Evolutionary conservation across 2,888 invertebrate genomes (phyloP), one percentile per base, ranked within the genome.

Genomic region (Cantharis rustica): DNA sequence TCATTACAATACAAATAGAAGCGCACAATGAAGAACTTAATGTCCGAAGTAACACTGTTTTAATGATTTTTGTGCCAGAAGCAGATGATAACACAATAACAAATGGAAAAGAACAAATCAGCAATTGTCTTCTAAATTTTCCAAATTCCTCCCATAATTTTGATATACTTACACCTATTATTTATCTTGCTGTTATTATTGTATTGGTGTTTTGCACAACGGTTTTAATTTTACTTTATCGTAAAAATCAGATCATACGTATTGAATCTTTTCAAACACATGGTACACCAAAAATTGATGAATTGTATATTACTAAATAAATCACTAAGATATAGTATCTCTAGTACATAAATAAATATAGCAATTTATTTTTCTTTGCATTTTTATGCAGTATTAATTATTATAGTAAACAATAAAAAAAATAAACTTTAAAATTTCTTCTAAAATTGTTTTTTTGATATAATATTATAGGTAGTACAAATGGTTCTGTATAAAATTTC

Each of bases 1-100:
- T 69, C 17, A 61, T 75, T 9, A 16, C 69, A 0, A 69, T 75
- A 16, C 62, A 63, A 16, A 20, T 75, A 13, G 69, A 72, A 70
- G 72, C 66, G 3, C 10, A 20, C 2, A 26, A 26, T 63, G 72
- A 75, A 63, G 75, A 72, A 15, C 7, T 69, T 13, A 10, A 64
- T 23, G 47, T 27, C 31, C 16, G 23, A 16, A 72, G 61, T 47
- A 47, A 20, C 3, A 66, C 75, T 0, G 47, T 64, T 20, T 47
- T 75, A n/a, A 31, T 75, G 10, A 64, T 75, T 16, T 4, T 69
- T 5, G 27, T 72, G 11, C 47, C 68, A 13, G 1, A 17, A 31
- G 10, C 13, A 13, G 13, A 31, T n/a, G n/a, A n/a, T n/a, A n/a
- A 31, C 4, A 31, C 31, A 47, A n/a, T 0, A n/a, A n/a, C 5